Evolutionary conservation across 2,113 vertebrate species (phyloP), one percentile per base, ranked within the genome.

Genomic region (Odocoileus hemionus): DNA sequence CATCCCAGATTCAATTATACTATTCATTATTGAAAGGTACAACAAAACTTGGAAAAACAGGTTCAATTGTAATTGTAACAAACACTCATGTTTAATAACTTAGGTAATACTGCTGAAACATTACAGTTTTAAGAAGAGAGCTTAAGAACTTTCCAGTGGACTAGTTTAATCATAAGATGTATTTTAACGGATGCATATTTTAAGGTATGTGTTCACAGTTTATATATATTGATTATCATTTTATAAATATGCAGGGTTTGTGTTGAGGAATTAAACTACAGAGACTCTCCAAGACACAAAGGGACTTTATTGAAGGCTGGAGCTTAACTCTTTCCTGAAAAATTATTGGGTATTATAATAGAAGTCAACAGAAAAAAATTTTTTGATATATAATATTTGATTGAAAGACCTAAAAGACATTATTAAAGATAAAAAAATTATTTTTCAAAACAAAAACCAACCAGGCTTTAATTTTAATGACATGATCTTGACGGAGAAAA

Each of bases 361-460:
- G 60, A 84, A 92, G 61, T 9, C 17, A 67, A 86, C 17, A 52
- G 76, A 79, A 95, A 95, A 89, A 79, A 83, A 67, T 94, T 96
- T 36, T 93, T 92, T 90, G 33, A 95, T 79, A 74, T 50, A 55
- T 0, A 88, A 57, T 57, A 96, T 60, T 92, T 91, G 17, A 47
- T 33, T 92, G 33, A 87, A 95, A 95, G n/a, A 89, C 21, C 74
- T 80, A 89, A 94, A 83, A 82, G 84, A 92, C 4, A 94, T 64
- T 87, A 87, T 83, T 60, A 78, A 82, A 94, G 64, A 45, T 36
- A 14, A 85, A 89, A 70, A 15, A 25, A n/a, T 39, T n/a, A 4
- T 95, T 91, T 93, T 86, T 70, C 6, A 50, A 39, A 67, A 30
- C 7, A n/a, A 64, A 2, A 2, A n/a, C 17, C 30, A 33, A 12